Base-by-base conservation (phyloP, 1,140 invertebrate species). In the Drosophila santomea region DNA sequence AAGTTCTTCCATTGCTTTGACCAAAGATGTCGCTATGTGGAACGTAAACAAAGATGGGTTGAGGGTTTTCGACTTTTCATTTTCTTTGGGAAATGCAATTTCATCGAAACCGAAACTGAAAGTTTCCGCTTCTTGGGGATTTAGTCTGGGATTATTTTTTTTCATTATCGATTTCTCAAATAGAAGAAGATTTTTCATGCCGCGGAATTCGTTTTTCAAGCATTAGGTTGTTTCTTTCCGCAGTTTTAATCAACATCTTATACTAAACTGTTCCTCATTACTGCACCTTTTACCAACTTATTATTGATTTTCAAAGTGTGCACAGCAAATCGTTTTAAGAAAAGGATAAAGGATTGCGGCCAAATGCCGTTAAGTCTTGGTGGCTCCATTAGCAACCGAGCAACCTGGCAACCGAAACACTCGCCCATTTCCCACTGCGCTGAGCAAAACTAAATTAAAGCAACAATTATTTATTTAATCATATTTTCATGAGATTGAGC, bases 381-480 rank as follows among this genome's bases (percentile, higher is more conserved):
- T 41, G 66, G 62, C 41, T 67, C 32, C 68, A 64, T 66, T 56
- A 64, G 39, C 71, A 15, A 38, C 43, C 14, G 45, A 48, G 20
- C 20, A 20, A 38, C 43, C 14, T 39, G 43, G 20, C 20, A 20
- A 38, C 43, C 14, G 45, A 48, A 39, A 75, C 59, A 41, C 54
- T 38, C 68, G 63, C 62, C 63, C 64, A 73, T 73, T 85, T 84
- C 78, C 73, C 67, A 72, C 72, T 50, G 78, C 73, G 51, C 71
- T 59, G 62, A 66, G 72, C 79, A 68, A 88, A 86, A 86, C 80
- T 79, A 71, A 86, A 86, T 86, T 88, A 86, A 83, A 77, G 82
- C 82, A 79, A 86, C 83, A 78, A 88, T 86, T 88, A 86, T 88
- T 88, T 88, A 82, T 83, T 86, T 86, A 86, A 86, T 88, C 85